A percentile compares a stretch with the other conserved stretches of the same genome.
phyloP scores from a whole-genome alignment of 2,797 vertebrate species.

The Vireo griseus region DNA sequence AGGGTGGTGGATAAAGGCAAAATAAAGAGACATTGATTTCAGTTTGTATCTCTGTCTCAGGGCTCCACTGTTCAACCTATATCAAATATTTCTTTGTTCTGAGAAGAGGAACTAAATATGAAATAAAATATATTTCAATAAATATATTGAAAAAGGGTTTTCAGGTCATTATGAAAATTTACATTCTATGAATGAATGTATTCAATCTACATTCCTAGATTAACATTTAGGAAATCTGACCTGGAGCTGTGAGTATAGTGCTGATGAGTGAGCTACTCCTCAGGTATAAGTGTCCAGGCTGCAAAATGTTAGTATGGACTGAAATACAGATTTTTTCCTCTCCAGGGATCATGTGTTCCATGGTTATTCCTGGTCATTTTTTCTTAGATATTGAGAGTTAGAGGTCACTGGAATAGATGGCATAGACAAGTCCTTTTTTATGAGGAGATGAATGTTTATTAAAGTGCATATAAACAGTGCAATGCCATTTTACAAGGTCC shows the following conservation, averaged over 20 bases:
- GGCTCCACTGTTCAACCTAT: accelerated
- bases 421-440: neutral
- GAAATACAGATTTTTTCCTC: neutral
- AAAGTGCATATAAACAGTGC: accelerated
- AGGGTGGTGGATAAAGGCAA: neutral
- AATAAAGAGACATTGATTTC: neutral
- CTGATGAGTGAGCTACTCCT: neutral
- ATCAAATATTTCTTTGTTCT: neutral
- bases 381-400: neutral
- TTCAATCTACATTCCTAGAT: neutral
- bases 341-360: neutral
- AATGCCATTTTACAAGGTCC: neutral
- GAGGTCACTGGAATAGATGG: neutral
- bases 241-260: neutral
- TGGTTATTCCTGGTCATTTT: neutral
- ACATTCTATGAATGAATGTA: no score
- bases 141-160: neutral
- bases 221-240: neutral
- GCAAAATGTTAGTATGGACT: neutral
- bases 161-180: neutral
- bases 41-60: neutral
- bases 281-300: neutral
- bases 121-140: no score
- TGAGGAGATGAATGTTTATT: neutral
- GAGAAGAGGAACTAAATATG: neutral